Percentiles rank a stretch among this genome's conserved stretches.
These are phyloP conservation scores for Amblyornis subalaris DNA, from an alignment of 2,113 vertebrate genomes.

Conservation along the genomic window DNA sequence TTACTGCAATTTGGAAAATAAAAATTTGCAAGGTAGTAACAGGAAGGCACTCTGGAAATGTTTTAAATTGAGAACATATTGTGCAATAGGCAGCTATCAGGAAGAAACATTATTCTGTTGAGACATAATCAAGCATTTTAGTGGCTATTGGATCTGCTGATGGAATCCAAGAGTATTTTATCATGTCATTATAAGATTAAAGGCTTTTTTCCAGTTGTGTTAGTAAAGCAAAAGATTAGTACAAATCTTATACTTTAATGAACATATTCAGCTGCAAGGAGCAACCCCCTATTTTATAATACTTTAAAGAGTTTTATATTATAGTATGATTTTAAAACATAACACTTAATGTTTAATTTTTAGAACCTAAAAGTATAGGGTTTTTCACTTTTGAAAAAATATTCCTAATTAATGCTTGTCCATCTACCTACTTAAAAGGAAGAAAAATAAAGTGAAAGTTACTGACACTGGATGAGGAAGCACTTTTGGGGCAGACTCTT, in stretches of 20 bases:
- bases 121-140: neutral
- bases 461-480: neutral
- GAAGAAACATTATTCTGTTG: neutral
- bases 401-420: neutral
- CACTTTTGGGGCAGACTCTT: neutral
- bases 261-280: neutral
- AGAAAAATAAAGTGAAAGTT: neutral
- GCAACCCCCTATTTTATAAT: neutral
- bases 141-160: neutral
- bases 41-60: neutral
- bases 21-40: neutral
- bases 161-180: neutral
- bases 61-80: neutral
- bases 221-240: neutral
- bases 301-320: neutral
- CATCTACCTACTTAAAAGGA: neutral
- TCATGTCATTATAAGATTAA: neutral
- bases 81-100: neutral
- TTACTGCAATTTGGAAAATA: neutral
- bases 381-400: neutral
- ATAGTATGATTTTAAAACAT: neutral
- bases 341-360: neutral
- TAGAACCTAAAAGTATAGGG: neutral
- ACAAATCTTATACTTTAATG: neutral
- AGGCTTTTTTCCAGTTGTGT: neutral